Percentiles rank a stretch among this genome's conserved stretches.
Conservation (phyloP, 2,113 vertebrate species). For the Sorex araneus region DNA sequence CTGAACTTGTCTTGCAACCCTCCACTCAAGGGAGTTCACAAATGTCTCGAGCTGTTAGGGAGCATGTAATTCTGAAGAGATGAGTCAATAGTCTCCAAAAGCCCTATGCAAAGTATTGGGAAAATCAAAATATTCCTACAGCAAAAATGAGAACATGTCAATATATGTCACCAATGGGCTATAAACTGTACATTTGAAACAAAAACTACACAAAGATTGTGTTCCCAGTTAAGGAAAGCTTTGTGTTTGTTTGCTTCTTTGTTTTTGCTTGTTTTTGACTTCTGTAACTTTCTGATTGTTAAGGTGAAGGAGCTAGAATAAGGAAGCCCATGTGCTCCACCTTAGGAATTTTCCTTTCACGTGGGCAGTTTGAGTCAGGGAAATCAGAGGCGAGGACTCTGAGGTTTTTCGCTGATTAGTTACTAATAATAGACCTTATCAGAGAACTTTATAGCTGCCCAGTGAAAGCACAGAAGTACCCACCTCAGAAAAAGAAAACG, state of each 20-base stretch:
- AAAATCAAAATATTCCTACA: neutral
- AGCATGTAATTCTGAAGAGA: neutral
- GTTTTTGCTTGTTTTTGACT: neutral
- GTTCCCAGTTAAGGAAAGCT: neutral
- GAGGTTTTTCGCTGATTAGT: too few species aligned
- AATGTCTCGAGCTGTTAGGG: neutral
- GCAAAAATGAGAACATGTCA: neutral
- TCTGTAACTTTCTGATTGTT: neutral
- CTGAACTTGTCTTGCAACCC: accelerated
- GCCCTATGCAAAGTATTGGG: neutral
- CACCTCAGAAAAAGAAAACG: conserved; percentile 17
- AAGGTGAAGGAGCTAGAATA: neutral
- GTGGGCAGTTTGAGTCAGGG: neutral
- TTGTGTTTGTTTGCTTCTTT: neutral
- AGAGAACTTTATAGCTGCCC: neutral
- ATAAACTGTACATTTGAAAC: neutral
- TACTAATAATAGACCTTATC: neutral
- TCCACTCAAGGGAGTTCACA: neutral
- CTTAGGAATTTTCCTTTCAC: neutral
- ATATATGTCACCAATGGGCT: neutral
- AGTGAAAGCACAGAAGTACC: neutral
- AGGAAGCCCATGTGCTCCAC: neutral
- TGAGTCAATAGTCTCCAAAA: neutral
- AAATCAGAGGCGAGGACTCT: neutral
- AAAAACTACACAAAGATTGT: neutral